These are phyloP conservation scores for Belonocnema kinseyi DNA, from an alignment of 1,140 invertebrate species.

Conservation along the genomic window DNA sequence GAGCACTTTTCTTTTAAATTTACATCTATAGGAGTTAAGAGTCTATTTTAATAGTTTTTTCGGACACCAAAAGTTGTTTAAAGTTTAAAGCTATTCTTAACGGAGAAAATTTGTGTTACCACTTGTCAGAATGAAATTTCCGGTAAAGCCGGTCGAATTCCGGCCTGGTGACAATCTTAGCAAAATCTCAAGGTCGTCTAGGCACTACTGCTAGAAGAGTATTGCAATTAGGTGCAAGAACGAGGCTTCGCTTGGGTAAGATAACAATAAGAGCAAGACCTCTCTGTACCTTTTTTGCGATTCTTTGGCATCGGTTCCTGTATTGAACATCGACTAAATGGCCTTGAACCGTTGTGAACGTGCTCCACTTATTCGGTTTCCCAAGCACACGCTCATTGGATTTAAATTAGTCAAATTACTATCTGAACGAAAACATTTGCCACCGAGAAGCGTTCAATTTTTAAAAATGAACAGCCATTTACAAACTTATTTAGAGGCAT, in stretches of 20 bases:
- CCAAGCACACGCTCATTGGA: constrained; percentile 6
- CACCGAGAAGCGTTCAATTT: not conserved
- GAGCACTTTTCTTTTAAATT: not conserved
- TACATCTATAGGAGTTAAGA: not conserved
- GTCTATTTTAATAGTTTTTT: no score
- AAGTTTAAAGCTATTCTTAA: no score
- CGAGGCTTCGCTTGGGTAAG: not conserved
- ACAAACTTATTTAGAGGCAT: no score
- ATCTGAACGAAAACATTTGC: not conserved
- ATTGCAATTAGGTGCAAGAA: not conserved
- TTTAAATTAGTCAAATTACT: constrained; percentile 13
- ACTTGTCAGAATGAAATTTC: no score
- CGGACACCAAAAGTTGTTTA: no score
- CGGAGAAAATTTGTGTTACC: no score
- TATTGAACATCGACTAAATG: not conserved
- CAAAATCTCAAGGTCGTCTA: not conserved
- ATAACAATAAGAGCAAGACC: constrained; percentile 12
- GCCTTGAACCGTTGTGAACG: constrained; percentile 26
- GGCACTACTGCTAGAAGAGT: not conserved
- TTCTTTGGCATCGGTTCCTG: constrained; percentile 20
- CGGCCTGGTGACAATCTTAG: no score
- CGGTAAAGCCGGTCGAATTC: no score
- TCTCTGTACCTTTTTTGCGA: not conserved
- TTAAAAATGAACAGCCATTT: no score
- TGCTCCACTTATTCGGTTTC: constrained; percentile 30